Conservation (phyloP, 2,888 invertebrate genomes). For the Lymantria dispar region DNA sequence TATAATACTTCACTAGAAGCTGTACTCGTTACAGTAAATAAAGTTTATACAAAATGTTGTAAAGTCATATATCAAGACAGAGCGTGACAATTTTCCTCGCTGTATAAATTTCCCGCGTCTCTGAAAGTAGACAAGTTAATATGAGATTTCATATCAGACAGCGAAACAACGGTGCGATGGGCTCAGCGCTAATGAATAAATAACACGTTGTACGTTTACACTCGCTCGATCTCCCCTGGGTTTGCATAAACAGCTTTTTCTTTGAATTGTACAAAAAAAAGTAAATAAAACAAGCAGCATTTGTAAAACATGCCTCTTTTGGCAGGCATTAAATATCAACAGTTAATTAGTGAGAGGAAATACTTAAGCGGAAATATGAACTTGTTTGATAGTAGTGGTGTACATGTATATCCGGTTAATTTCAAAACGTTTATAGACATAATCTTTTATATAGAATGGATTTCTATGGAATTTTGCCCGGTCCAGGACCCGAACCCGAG, state of each 20-base stretch:
- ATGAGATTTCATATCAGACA: constrained; percentile 59
- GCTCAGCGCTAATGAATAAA: constrained; percentile 53
- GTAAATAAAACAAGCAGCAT: constrained; percentile 12
- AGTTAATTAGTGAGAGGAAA: constrained; percentile 2
- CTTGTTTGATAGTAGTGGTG: no score
- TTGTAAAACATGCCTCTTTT: constrained; percentile 15
- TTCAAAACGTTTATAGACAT: no score
- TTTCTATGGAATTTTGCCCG: no score
- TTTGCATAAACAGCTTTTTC: constrained; percentile 29
- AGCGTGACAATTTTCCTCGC: constrained; percentile 56
- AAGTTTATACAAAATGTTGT: neutral
- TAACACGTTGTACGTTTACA: constrained; percentile 45
- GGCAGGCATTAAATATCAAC: constrained; percentile 11
- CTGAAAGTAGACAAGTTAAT: constrained; percentile 65
- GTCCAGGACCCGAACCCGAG: no score
- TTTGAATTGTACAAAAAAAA: constrained; percentile 20
- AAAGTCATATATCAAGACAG: constrained; percentile 48
- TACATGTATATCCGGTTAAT: no score
- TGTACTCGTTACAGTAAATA: constrained; percentile 24
- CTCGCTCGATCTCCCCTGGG: constrained; percentile 33
- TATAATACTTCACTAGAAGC: constrained; percentile 5
- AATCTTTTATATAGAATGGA: no score
- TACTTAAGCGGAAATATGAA: neutral
- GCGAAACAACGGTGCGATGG: constrained; percentile 40
- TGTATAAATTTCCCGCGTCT: constrained; percentile 58